These are phyloP conservation scores for Heterocephalus glaber DNA, from an alignment of 2,113 vertebrate species.

Conservation along the genomic window DNA sequence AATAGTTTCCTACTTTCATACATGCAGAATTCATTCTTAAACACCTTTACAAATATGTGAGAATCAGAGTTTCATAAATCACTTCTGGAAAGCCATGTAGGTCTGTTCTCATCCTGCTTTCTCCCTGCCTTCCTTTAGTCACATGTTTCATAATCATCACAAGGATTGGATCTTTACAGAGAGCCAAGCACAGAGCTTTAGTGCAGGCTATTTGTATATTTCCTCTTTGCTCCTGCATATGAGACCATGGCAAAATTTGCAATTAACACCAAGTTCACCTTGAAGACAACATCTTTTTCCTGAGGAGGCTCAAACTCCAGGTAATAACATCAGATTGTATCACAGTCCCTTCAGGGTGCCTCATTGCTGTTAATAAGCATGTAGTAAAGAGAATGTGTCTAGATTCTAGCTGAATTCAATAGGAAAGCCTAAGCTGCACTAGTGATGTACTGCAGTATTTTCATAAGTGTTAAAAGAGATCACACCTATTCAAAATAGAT, in stretches of 20 bases:
- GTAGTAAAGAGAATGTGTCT: neutral
- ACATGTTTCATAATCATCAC: neutral
- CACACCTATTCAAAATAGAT: conserved; percentile 33
- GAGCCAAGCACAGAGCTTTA: neutral
- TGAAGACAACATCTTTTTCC: neutral
- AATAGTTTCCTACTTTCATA: neutral
- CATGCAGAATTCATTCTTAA: neutral
- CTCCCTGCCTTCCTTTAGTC: neutral
- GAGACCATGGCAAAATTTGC: neutral
- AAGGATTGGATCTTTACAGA: neutral
- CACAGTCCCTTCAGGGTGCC: neutral
- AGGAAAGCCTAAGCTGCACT: neutral
- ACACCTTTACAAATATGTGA: neutral
- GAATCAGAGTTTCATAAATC: neutral
- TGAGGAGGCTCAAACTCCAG: neutral
- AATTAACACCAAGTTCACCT: neutral
- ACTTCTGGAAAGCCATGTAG: neutral
- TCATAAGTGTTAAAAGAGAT: conserved; percentile 6
- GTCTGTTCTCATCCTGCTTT: neutral
- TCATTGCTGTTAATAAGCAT: neutral
- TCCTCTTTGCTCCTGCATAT: neutral
- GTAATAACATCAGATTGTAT: conserved; percentile 49
- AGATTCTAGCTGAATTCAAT: neutral
- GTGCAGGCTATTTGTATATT: neutral
- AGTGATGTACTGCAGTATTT: neutral